These are phyloP conservation scores for Phataginus tetradactyla DNA, from an alignment of 2,797 vertebrate genomes.

Conservation along the genomic window DNA sequence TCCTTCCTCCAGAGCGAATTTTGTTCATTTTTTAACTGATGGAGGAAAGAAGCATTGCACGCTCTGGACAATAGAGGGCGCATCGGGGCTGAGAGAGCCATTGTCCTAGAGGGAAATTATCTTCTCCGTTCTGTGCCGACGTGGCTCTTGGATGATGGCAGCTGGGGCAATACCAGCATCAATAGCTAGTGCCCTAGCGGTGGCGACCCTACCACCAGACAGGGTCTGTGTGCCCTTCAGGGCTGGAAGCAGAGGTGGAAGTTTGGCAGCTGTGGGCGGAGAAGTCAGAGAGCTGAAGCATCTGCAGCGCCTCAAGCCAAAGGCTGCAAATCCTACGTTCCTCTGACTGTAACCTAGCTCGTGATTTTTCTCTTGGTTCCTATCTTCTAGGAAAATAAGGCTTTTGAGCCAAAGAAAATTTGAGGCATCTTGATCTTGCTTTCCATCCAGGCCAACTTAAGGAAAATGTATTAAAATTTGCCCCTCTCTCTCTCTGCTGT, in stretches of 20 bases:
- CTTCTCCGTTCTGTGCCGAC: neutral
- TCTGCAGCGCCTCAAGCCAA: neutral
- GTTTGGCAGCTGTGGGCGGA: neutral
- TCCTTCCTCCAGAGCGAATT: neutral
- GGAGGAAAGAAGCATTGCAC: neutral
- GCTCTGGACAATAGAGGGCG: no score
- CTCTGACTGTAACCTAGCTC: neutral
- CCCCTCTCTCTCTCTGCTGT: neutral
- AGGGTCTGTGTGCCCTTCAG: neutral
- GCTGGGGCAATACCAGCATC: neutral
- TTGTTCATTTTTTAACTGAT: neutral
- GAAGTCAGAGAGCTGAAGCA: neutral
- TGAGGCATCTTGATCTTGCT: neutral
- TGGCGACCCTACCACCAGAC: neutral
- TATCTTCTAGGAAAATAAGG: neutral
- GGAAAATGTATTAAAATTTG: conserved; percentile 36
- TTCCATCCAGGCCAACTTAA: neutral
- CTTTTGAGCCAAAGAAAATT: conserved; percentile 26
- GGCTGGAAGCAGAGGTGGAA: neutral
- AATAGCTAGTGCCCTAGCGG: fast-evolving
- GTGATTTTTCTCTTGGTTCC: neutral
- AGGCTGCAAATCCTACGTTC: neutral
- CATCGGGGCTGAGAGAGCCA: neutral
- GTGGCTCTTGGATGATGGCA: neutral
- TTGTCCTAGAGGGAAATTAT: neutral